These are phyloP conservation scores for Mystacides longicornis DNA, from an alignment of 2,888 invertebrate genomes.

Conservation along the genomic window DNA sequence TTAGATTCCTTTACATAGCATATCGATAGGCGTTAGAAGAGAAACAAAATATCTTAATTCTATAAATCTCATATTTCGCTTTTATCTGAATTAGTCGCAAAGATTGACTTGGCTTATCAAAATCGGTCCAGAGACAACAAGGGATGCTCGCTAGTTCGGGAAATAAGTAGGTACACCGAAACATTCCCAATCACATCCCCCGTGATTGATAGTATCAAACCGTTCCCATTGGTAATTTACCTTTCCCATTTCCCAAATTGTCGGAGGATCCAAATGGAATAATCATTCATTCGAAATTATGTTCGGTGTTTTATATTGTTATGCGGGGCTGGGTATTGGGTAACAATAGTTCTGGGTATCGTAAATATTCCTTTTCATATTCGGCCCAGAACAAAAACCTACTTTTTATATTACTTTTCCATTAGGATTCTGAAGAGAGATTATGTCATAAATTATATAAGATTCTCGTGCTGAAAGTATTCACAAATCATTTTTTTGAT, in stretches of 20 bases:
- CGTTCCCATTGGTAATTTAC: background rate
- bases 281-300: constrained; percentile 3
- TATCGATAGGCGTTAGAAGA: no score
- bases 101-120: no score
- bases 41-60: no score
- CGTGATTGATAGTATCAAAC: background rate
- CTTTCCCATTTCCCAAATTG: constrained; percentile 1
- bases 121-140: no score
- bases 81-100: no score
- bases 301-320: background rate
- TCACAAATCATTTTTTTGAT: no score
- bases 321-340: background rate
- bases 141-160: no score
- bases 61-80: no score
- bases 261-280: background rate
- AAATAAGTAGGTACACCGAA: background rate
- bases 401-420: background rate
- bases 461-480: no score
- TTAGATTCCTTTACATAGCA: no score
- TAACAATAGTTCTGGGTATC: background rate
- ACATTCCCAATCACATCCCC: background rate
- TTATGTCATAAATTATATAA: background rate
- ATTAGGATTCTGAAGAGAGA: background rate
- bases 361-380: background rate
- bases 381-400: no score